phyloP scores from a whole-genome alignment of 2,888 invertebrate genomes.

The Hypsopygia costalis region DNA sequence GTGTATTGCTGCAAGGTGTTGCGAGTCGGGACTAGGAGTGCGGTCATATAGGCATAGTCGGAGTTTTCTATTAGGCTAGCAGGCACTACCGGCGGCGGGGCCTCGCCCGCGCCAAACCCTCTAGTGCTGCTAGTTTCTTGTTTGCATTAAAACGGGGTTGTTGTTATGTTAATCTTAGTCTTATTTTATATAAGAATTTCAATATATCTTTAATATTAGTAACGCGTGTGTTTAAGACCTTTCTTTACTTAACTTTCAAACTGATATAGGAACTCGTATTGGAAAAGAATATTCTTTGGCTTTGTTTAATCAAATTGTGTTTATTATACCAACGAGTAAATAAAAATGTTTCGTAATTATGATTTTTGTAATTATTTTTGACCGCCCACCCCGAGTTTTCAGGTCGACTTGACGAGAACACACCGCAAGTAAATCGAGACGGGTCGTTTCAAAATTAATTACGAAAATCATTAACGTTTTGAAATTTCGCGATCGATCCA shows the following conservation, averaged over 20 bases:
- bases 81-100: neutral
- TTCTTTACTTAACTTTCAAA: conserved; percentile 65
- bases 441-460: conserved; percentile 74
- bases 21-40: conserved; percentile 13
- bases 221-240: conserved; percentile 63
- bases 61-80: conserved; percentile 13
- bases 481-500: conserved; percentile 27
- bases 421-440: conserved; percentile 53
- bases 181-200: conserved; percentile 67
- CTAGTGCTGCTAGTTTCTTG: conserved; percentile 31
- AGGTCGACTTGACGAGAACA: conserved; percentile 59
- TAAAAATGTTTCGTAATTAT: conserved; percentile 77
- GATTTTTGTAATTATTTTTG: conserved; percentile 81
- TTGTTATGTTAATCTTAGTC: conserved; percentile 74
- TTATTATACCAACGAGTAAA: conserved; percentile 77
- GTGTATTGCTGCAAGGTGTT: conserved; percentile 6
- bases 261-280: conserved; percentile 63
- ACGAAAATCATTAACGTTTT: conserved; percentile 63
- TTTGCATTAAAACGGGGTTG: conserved; percentile 65
- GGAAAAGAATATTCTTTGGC: conserved; percentile 65
- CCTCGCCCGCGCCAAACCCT: neutral
- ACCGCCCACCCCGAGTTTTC: conserved; percentile 63
- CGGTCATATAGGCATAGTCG: conserved; percentile 18
- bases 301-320: conserved; percentile 76
- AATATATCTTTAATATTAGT: conserved; percentile 63